Evolutionary conservation across 1,140 invertebrate species (phyloP).

Genomic region (Brachionus manjavacas): DNA sequence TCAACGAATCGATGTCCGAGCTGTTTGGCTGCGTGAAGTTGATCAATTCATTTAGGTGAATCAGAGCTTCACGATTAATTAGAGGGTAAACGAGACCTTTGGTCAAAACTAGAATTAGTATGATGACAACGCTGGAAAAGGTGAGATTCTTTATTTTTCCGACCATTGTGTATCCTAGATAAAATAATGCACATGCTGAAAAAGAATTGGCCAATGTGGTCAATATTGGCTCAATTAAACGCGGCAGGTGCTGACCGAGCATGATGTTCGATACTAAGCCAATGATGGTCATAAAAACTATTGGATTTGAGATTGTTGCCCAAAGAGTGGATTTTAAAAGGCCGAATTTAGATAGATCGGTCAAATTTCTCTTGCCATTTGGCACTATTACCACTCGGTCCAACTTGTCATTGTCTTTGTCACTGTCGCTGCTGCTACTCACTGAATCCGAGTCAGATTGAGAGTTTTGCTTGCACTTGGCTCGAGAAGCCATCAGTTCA

Average conservation of each 20-base stretch:
- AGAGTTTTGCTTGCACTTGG: slow-evolving; percentile 48
- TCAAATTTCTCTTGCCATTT: not conserved
- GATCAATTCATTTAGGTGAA: slow-evolving; percentile 69
- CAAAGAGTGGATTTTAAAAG: slow-evolving; percentile 27
- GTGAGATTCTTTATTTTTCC: slow-evolving; percentile 73
- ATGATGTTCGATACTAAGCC: slow-evolving; percentile 79
- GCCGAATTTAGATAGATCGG: not conserved
- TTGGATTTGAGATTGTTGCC: slow-evolving; percentile 65
- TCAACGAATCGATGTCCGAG: slow-evolving; percentile 65
- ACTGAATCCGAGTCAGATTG: not conserved
- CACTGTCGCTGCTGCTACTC: not conserved
- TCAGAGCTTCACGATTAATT: slow-evolving; percentile 72
- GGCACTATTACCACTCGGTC: not conserved
- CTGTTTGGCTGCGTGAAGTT: slow-evolving; percentile 62
- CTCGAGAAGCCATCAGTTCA: slow-evolving; percentile 57
- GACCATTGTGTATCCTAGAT: slow-evolving; percentile 85
- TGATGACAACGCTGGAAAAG: slow-evolving; percentile 71
- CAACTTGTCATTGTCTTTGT: not conserved
- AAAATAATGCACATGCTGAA: slow-evolving; percentile 80
- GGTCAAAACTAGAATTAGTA: slow-evolving; percentile 76
- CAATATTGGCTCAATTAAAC: slow-evolving; percentile 69
- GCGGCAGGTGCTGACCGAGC: slow-evolving; percentile 72
- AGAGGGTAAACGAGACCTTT: slow-evolving; percentile 82
- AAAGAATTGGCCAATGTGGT: slow-evolving; percentile 63
- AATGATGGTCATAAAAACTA: slow-evolving; percentile 84